These are phyloP conservation scores for Euphonia xanthogaster DNA, from an alignment of 2,797 vertebrate genomes.

Conservation along the genomic window DNA sequence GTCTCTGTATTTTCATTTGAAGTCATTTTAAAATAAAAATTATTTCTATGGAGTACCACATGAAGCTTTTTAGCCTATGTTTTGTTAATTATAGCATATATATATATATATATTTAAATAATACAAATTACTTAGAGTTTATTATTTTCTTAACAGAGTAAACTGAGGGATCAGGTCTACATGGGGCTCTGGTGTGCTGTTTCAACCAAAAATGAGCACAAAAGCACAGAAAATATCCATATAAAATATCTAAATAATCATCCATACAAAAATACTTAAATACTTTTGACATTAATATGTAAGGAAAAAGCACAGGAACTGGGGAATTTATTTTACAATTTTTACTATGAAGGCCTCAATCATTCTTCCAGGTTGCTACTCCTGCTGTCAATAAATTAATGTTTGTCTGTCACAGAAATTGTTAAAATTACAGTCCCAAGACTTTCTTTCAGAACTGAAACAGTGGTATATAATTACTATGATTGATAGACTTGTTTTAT, in stretches of 20 bases:
- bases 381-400: not conserved
- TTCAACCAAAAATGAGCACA: not conserved
- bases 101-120: not conserved
- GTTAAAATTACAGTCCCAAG: not conserved
- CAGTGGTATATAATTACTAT: not conserved
- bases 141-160: not conserved
- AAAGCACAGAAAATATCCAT: not conserved
- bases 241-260: not conserved
- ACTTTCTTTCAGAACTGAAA: not conserved
- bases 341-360: not conserved
- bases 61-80: not conserved
- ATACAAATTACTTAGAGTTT: not conserved
- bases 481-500: not conserved
- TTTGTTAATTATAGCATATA: not conserved
- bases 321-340: not conserved
- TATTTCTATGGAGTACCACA: not conserved
- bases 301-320: not conserved
- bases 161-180: not conserved
- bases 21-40: not conserved
- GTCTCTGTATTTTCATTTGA: not conserved
- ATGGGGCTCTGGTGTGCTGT: not conserved
- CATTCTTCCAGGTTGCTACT: not conserved
- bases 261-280: not conserved
- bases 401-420: not conserved
- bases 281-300: not conserved